These are phyloP conservation scores for Drosophila orosa DNA, from an alignment of 1,140 invertebrate species.

Conservation along the genomic window DNA sequence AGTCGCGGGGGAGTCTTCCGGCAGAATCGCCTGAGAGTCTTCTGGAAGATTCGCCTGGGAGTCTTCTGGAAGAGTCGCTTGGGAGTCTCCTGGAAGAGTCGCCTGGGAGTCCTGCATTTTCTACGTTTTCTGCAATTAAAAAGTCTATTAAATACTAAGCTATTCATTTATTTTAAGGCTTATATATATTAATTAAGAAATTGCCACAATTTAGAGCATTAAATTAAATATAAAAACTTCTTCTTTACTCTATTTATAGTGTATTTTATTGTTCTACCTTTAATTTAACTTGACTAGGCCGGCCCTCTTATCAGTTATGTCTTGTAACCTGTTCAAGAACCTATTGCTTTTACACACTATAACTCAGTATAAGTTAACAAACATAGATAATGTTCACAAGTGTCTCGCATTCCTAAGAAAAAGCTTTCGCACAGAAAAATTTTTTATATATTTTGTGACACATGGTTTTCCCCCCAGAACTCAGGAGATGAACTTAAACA, in stretches of 20 bases:
- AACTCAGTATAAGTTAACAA: conserved; percentile 6
- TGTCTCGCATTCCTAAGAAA: conserved; percentile 22
- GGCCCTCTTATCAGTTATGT: conserved; percentile 24
- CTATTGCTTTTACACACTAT: conserved; percentile 4
- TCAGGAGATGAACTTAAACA: conserved; percentile 10
- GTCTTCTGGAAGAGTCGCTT: no score
- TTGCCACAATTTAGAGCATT: not conserved
- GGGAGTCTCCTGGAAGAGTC: no score
- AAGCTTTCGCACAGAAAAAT: not conserved
- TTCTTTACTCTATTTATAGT: not conserved
- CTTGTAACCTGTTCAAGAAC: conserved; percentile 6
- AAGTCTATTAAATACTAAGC: not conserved
- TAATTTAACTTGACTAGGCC: not conserved
- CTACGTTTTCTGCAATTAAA: no score
- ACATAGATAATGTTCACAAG: conserved; percentile 25
- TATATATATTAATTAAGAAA: not conserved
- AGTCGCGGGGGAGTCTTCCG: no score
- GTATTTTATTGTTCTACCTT: not conserved
- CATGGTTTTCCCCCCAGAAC: not conserved
- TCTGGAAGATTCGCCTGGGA: no score
- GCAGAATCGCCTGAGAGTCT: no score
- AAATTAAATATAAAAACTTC: not conserved
- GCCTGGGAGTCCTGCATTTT: no score
- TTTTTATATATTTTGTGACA: conserved; percentile 1
- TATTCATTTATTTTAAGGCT: not conserved